A percentile compares a stretch with the other conserved stretches of the same genome.
Evolutionary conservation across 2,888 invertebrate genomes (phyloP).

Genomic region (Bombyx huttoni): DNA sequence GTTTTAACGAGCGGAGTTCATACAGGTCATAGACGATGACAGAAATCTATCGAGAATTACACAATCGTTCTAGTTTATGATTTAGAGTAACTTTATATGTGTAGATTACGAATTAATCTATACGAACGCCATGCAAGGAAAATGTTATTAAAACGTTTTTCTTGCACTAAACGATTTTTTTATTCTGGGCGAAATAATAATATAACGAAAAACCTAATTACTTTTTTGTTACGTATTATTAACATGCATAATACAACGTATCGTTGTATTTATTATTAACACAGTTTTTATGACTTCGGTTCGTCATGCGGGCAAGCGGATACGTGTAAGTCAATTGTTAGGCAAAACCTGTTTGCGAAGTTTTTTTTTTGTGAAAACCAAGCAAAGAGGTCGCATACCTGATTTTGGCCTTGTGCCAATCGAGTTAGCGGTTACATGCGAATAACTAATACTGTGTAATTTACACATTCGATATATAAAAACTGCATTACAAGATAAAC

Average conservation of each 20-base stretch:
- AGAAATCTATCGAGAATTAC: neutral
- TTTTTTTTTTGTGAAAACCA: conserved; percentile 41
- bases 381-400: conserved; percentile 63
- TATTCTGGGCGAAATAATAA: conserved; percentile 2
- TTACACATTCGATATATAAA: conserved; percentile 39
- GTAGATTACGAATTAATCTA: too few species aligned
- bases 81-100: too few species aligned
- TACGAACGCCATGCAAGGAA: neutral
- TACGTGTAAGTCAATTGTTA: conserved; percentile 28
- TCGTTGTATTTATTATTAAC: conserved; percentile 22
- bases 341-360: conserved; percentile 33
- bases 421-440: conserved; percentile 53
- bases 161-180: neutral
- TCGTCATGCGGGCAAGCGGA: conserved; percentile 33
- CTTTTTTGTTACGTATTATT: conserved; percentile 28
- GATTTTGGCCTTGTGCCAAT: conserved; percentile 61
- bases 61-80: too few species aligned
- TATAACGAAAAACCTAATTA: conserved; percentile 27
- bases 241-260: conserved; percentile 16
- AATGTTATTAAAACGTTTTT: neutral
- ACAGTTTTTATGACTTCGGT: conserved; percentile 18
- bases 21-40: conserved; percentile 14
- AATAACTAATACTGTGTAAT: conserved; percentile 48
- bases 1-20: conserved; percentile 35
- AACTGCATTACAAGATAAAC: conserved; percentile 23